Conservation (phyloP, 2,888 invertebrate species). For the Thumatha senex region DNA sequence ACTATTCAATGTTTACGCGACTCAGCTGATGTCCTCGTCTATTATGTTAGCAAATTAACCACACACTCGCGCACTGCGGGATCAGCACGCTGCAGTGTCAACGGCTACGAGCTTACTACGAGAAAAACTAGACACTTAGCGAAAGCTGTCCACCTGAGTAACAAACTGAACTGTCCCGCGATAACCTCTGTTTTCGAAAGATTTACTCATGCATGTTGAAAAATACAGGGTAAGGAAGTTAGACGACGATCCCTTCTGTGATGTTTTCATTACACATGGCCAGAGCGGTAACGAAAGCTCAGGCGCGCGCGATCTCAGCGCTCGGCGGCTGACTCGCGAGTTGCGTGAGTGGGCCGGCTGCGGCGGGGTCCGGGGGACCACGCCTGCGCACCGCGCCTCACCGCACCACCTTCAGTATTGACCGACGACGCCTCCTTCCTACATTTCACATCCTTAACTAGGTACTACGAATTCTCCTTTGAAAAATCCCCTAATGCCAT, state of each 20-base stretch:
- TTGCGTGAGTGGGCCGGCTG: slow-evolving; percentile 71
- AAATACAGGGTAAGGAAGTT: slow-evolving; percentile 47
- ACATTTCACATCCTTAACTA: slow-evolving; percentile 82
- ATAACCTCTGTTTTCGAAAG: slow-evolving; percentile 34
- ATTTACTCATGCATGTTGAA: slow-evolving; percentile 63
- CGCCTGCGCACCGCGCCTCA: slow-evolving; percentile 74
- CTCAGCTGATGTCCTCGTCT: slow-evolving; percentile 75
- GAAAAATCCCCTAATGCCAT: slow-evolving; percentile 77
- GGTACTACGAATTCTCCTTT: slow-evolving; percentile 77
- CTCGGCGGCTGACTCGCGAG: slow-evolving; percentile 80
- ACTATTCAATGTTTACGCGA: slow-evolving; percentile 72
- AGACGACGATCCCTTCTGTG: slow-evolving; percentile 66
- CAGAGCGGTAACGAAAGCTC: slow-evolving; percentile 58
- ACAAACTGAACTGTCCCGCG: slow-evolving; percentile 39
- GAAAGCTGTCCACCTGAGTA: slow-evolving; percentile 62
- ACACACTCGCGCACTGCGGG: slow-evolving; percentile 82
- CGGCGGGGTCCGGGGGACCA: slow-evolving; percentile 61
- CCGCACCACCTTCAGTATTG: slow-evolving; percentile 82
- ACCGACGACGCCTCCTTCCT: slow-evolving; percentile 82
- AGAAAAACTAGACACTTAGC: slow-evolving; percentile 75
- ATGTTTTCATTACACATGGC: slow-evolving; percentile 81
- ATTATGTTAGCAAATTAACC: slow-evolving; percentile 75
- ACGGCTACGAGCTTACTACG: slow-evolving; percentile 76
- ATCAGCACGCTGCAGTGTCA: slow-evolving; percentile 81
- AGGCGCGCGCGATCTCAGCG: slow-evolving; percentile 75